A percentile compares a stretch with the other conserved stretches of the same genome.
Evolutionary conservation across 2,797 vertebrate species (phyloP).

Genomic region (Syngnathus acus): DNA sequence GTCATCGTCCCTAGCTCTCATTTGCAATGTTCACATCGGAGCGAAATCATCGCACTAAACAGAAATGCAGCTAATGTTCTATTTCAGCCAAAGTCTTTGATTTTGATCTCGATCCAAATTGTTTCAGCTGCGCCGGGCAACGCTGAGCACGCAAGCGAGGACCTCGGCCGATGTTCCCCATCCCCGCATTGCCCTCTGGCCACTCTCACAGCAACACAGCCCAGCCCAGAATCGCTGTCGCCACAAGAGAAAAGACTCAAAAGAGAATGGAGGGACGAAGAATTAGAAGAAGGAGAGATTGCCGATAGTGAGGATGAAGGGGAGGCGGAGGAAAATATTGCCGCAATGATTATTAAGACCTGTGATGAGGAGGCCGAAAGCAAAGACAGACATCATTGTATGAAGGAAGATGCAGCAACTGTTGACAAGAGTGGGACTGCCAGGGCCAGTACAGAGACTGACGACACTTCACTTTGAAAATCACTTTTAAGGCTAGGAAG

Average conservation of each 20-base stretch:
- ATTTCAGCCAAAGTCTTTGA: constrained; percentile 5
- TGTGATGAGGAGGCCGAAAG: constrained; percentile 2
- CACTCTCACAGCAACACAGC: constrained; percentile 12
- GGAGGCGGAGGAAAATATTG: not conserved
- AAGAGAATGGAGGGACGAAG: constrained; percentile 27
- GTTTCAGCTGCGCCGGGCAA: constrained; percentile 50
- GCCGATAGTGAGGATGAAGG: constrained; percentile 51
- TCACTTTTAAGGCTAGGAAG: not conserved
- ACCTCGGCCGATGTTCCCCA: constrained; percentile 12
- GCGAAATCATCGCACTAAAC: not conserved
- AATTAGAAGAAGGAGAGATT: constrained; percentile 72
- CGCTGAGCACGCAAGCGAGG: constrained; percentile 12
- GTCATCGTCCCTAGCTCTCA: constrained; percentile 24
- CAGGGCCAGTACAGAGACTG: constrained; percentile 18
- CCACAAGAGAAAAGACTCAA: constrained; percentile 43
- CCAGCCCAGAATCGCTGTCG: constrained; percentile 23
- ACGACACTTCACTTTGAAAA: not conserved
- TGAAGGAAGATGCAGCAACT: constrained; percentile 6
- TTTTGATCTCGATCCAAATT: constrained; percentile 8
- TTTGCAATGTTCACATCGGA: constrained; percentile 7
- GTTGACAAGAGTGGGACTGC: constrained; percentile 13
- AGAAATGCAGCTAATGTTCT: not conserved
- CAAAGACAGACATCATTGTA: constrained; percentile 12
- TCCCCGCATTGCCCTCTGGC: not conserved
- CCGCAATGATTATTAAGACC: constrained; percentile 1